Percentiles rank a stretch among this genome's conserved stretches.
Conservation (phyloP, 2,888 invertebrate genomes). For the Chironomus tentans region DNA sequence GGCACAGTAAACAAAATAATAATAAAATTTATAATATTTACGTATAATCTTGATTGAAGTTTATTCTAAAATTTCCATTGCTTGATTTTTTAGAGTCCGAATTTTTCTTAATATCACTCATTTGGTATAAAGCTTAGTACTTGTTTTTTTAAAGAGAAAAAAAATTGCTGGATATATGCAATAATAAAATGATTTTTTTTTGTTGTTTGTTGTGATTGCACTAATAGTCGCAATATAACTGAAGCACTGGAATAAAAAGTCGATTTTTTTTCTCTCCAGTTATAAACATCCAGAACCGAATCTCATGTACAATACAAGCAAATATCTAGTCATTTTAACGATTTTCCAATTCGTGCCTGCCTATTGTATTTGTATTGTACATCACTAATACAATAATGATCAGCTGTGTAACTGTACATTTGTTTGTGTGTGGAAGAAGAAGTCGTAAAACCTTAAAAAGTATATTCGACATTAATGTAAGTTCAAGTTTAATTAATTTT, state of each 20-base stretch:
- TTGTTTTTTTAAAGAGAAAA: not conserved
- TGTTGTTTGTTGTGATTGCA: conserved; percentile 13
- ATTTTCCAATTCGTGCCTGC: too few species aligned
- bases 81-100: conserved; percentile 12
- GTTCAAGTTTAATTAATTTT: too few species aligned
- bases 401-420: not conserved
- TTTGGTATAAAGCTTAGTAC: not conserved
- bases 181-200: not conserved
- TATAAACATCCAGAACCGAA: not conserved
- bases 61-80: conserved; percentile 26
- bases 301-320: not conserved
- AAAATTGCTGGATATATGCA: not conserved
- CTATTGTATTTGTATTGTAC: too few species aligned
- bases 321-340: not conserved
- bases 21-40: conserved; percentile 1
- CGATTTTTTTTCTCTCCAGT: conserved; percentile 15
- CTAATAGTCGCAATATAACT: conserved; percentile 6
- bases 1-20: conserved; percentile 3
- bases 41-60: conserved; percentile 25
- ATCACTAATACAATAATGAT: not conserved
- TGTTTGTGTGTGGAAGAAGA: too few species aligned
- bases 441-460: too few species aligned
- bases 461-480: too few species aligned
- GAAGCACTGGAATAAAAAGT: conserved; percentile 7
- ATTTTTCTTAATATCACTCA: conserved; percentile 24